Evolutionary conservation across 2,888 invertebrate genomes (phyloP).

Genomic region (Pseudococcus viburni): DNA sequence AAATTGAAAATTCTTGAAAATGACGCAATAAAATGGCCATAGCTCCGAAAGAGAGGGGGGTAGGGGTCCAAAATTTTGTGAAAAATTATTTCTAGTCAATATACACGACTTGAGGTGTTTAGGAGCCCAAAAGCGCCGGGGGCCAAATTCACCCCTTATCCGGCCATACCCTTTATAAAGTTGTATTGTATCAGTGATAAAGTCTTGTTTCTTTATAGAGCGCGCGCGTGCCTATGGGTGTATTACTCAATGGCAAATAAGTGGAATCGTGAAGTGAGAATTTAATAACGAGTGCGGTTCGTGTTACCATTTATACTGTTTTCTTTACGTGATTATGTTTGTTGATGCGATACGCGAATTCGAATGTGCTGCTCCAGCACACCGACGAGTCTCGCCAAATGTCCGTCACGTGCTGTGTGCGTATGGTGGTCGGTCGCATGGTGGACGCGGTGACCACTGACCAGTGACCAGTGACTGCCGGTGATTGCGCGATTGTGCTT

Average conservation of each 20-base stretch:
- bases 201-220: neutral
- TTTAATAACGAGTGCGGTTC: conserved; percentile 27
- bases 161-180: no score
- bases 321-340: conserved; percentile 22
- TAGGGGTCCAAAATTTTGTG: no score
- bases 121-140: no score
- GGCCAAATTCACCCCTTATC: no score
- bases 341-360: neutral
- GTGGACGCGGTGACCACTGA: neutral
- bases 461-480: neutral
- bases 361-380: neutral
- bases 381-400: neutral
- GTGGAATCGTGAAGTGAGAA: conserved; percentile 40
- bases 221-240: neutral
- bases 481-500: neutral
- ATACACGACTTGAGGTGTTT: no score
- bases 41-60: no score
- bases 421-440: neutral
- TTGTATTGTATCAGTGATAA: neutral
- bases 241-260: neutral
- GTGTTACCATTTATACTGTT: neutral
- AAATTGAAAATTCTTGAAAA: no score
- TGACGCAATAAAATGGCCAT: no score
- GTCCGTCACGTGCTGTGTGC: neutral
- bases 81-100: no score